Evolutionary conservation across 2,113 vertebrate species (phyloP), one percentile per base, ranked within the genome.

Genomic region (Oncorhynchus nerka): DNA sequence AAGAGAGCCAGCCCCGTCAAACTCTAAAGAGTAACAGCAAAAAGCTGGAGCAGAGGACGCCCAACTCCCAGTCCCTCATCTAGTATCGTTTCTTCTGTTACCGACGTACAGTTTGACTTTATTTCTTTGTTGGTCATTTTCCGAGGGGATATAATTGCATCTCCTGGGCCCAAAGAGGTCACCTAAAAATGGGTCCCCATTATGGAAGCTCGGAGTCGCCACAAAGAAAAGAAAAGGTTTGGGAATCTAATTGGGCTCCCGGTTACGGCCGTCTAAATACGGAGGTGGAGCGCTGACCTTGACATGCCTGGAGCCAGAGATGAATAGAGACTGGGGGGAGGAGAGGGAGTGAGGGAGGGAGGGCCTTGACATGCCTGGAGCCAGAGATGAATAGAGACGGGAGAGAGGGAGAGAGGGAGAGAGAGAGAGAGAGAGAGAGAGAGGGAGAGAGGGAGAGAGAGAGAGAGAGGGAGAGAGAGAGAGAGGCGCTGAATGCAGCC

Each of bases 221-320:
- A 48, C 26, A 26, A 55, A 20, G 20, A 77, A 67, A 19, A 59
- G 51, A 59, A 76, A 61, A 69, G 32, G 49, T n/a, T 16, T 32
- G 70, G 4, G 73, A 79, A 79, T 82, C 73, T 78, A 78, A 81
- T 81, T 74, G 81, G 70, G 51, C 74, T 74, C 70, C 70, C 64
- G 64, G 49, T 72, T 76, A 51, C 32, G 28, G 74, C 6, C 34
- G 45, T 62, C 77, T 75, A 73, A 81, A 77, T 77, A 71, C 34
- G 30, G 67, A 12, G 75, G 55, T 11, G 61, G 59, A 39, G 70
- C 77, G 68, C 15, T 55, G 77, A 76, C 81, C 81, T 76, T 80
- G 74, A 74, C 78, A 20, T 74, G 72, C 78, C 64, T 71, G 68
- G 51, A 70, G 74, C 49, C 15, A 3, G 70, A 69, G 72, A 74